Evolutionary conservation across 1,140 invertebrate species (phyloP), one percentile per base, ranked within the genome.

Genomic region (Stegodyphus dumicola): DNA sequence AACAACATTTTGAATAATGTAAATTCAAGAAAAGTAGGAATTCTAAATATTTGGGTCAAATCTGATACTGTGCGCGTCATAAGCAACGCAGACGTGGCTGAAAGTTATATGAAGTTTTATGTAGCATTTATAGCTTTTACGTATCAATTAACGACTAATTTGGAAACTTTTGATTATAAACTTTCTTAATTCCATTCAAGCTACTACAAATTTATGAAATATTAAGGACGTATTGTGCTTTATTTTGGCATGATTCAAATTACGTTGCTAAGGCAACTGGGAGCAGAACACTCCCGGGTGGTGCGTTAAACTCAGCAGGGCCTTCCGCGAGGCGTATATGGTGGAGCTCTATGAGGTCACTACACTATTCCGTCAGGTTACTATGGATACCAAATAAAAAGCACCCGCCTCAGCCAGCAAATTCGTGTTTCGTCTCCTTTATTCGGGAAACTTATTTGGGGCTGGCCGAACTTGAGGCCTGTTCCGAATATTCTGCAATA

Each of bases 301-400:
- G 77, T 79, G 77, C 77, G 69, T 66, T 69, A 70, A 75, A 70
- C 77, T 66, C 18, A 54, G 49, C 65, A 54, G 77, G 52, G 17
- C 75, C 75, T 77, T 77, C 52, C 78, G 67, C 18, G 48, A 49
- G 67, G 78, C 52, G 78, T 80, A 80, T 80, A 80, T 80, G 52
- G 56, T 49, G 13, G 69, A 69, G 49, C 54, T 60, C 53, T 49
- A 69, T 80, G 78, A 69, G 78, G 78, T 80, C 78, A 80, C 78
- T 80, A 80, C 67, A 80, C 78, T 80, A 80, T 51, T 18, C 18
- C 11, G 52, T 18, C 69, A 65, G 5, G 78, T 80, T 71, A 48
- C 54, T 33, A 80, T 80, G 69, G 67, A 2, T 71, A 80, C 78
- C 52, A 80, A 80, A 78, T 78, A 80, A 53, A 69, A 70, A 80